Evolutionary conservation across 2,113 vertebrate genomes (phyloP).

Genomic region (Proterorhinus semilunaris): DNA sequence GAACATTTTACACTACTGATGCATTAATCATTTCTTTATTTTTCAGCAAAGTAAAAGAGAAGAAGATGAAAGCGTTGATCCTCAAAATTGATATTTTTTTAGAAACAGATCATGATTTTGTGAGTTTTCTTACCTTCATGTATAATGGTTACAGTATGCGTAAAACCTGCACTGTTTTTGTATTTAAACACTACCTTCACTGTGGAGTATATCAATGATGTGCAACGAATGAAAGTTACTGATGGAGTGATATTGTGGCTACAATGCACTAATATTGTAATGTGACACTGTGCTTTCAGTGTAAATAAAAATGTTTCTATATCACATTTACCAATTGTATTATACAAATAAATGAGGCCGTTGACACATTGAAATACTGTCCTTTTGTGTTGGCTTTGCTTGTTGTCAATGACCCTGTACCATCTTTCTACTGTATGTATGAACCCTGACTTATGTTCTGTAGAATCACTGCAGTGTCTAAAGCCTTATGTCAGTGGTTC

Average conservation of each 20-base stretch:
- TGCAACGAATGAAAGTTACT: not conserved
- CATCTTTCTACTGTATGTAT: not conserved
- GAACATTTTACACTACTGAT: not conserved
- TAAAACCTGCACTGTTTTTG: not conserved
- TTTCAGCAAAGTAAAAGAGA: conserved; percentile 11
- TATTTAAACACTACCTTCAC: not conserved
- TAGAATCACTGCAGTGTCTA: too few species aligned
- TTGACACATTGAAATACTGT: not conserved
- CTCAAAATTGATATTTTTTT: not conserved
- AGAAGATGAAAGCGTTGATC: not conserved
- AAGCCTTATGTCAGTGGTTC: too few species aligned
- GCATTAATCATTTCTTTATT: not conserved
- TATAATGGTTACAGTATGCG: conserved; percentile 1
- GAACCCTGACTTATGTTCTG: too few species aligned
- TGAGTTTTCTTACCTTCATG: not conserved
- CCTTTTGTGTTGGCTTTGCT: not conserved
- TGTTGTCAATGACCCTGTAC: not conserved
- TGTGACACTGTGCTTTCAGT: conserved; percentile 10
- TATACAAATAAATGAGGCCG: not conserved
- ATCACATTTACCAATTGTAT: not conserved
- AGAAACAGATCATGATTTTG: conserved; percentile 11
- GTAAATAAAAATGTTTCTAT: not conserved
- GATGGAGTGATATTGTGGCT: too few species aligned
- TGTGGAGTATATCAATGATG: not conserved
- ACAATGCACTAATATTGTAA: not conserved